Evolutionary conservation across 1,140 invertebrate genomes (phyloP).

Genomic region (Venustaconcha ellipsiformis): DNA sequence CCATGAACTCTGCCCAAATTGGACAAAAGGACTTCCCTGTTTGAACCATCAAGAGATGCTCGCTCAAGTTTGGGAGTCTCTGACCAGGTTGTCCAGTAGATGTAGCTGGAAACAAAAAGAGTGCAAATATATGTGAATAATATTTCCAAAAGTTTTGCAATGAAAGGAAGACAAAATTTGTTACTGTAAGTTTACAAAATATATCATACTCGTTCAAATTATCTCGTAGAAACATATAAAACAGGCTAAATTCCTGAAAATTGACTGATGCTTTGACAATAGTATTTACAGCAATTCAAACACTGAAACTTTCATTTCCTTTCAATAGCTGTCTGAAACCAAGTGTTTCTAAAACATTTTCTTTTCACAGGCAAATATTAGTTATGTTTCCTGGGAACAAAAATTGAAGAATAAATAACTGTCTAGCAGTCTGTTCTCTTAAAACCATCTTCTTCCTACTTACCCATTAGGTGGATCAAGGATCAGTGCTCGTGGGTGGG

Average conservation of each 20-base stretch:
- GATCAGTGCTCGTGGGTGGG: conserved; percentile 92
- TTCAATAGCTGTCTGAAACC: background rate
- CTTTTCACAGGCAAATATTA: background rate
- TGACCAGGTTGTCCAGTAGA: conserved; percentile 99
- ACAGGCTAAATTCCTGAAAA: too few relatives aligned
- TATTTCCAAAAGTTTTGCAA: too few relatives aligned
- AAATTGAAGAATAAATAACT: background rate
- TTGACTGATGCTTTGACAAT: background rate
- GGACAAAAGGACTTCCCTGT: conserved; percentile 73
- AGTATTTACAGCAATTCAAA: background rate
- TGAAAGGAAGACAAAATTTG: too few relatives aligned
- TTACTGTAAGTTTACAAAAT: too few relatives aligned
- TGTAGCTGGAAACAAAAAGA: conserved; percentile 62
- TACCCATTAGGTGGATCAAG: conserved; percentile 91
- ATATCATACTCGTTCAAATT: too few relatives aligned
- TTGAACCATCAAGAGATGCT: conserved; percentile 92
- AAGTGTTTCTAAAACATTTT: background rate
- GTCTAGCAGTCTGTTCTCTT: too few relatives aligned
- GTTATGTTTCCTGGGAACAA: background rate
- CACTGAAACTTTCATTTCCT: too few relatives aligned
- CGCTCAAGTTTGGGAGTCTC: conserved; percentile 92
- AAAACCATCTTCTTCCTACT: conserved; percentile 13
- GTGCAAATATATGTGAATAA: background rate
- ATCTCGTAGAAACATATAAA: too few relatives aligned
- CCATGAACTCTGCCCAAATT: conserved; percentile 75